Evolutionary conservation across 2,888 invertebrate genomes (phyloP).

Genomic region (Scelioninae gen. 2): DNA sequence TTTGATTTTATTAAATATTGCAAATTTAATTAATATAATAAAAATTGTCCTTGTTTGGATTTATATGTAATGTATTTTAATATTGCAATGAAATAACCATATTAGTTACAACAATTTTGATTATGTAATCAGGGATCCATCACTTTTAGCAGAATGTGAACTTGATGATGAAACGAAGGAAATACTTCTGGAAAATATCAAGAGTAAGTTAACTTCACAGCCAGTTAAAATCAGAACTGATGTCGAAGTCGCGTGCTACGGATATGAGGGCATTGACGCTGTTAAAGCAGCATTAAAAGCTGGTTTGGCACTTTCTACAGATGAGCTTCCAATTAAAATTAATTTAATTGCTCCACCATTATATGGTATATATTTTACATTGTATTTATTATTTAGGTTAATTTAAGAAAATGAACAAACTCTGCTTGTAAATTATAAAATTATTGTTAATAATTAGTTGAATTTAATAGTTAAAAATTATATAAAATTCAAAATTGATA

Average conservation of each 20-base stretch:
- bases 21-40: too few relatives aligned
- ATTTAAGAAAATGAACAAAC: too few relatives aligned
- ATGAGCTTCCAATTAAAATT: conserved; percentile 97
- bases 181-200: conserved; percentile 94
- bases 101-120: background rate
- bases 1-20: too few relatives aligned
- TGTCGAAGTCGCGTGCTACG: conserved; percentile 95
- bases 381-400: background rate
- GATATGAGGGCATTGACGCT: conserved; percentile 99
- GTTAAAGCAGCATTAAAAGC: conserved; percentile 94
- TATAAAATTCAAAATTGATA: too few relatives aligned
- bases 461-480: too few relatives aligned
- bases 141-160: conserved; percentile 95
- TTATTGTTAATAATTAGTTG: too few relatives aligned
- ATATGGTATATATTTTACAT: conserved; percentile 81
- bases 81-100: too few relatives aligned
- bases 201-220: conserved; percentile 96
- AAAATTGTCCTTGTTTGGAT: too few relatives aligned
- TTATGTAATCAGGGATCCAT: conserved; percentile 84
- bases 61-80: too few relatives aligned
- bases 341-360: conserved; percentile 99
- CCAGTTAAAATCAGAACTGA: conserved; percentile 96
- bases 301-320: conserved; percentile 93
- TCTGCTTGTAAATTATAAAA: too few relatives aligned
- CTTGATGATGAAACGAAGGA: conserved; percentile 94